Evolutionary conservation across 2,113 vertebrate species (phyloP), one percentile per base, ranked within the genome.

Genomic region (Mixornis gularis): DNA sequence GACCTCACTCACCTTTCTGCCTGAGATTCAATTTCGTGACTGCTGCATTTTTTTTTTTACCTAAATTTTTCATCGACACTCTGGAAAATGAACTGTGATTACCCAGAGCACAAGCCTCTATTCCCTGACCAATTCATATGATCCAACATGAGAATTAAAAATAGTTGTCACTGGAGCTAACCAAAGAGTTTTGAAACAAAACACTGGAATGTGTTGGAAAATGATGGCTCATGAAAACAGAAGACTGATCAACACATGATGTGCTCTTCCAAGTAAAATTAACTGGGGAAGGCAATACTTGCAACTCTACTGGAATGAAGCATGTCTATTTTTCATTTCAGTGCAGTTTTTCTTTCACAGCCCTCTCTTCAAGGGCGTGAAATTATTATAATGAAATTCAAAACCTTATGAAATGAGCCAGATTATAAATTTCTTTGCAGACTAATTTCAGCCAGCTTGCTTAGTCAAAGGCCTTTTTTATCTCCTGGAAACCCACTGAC

Each of bases 131-230:
- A 90, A 95, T 76, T 72, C 46, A 73, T 85, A 86, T 46, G 87
- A 94, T 79, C 70, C 70, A 78, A 55, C 1, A 7, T 5, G 10
- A 87, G 72, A 82, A 88, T 73, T 93, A 91, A 93, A 96, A 95
- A 91, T 85, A 93, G 62, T 84, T 91, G 66, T 59, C 79, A 85
- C 66, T 85, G 48, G 73, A 89, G 58, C 49, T 76, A 81, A 94
- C n/a, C 38, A 86, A 79, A 83, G 38, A 84, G 58, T 90, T 92
- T 79, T 90, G 77, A 93, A 95, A 93, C 69, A 93, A 93, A 95
- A 93, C 83, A 88, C 92, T 69, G 32, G 69, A 87, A 92, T 89
- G 40, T 34, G 53, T 13, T 81, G 41, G 91, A 93, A 96, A 93
- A 85, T 59, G 80, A 87, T 62, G 59, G 78, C 84, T 94, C 86